A percentile compares a stretch with the other conserved stretches of the same genome.
Evolutionary conservation across 2,797 vertebrate species (phyloP).

Genomic region (Phataginus tetradactyla): DNA sequence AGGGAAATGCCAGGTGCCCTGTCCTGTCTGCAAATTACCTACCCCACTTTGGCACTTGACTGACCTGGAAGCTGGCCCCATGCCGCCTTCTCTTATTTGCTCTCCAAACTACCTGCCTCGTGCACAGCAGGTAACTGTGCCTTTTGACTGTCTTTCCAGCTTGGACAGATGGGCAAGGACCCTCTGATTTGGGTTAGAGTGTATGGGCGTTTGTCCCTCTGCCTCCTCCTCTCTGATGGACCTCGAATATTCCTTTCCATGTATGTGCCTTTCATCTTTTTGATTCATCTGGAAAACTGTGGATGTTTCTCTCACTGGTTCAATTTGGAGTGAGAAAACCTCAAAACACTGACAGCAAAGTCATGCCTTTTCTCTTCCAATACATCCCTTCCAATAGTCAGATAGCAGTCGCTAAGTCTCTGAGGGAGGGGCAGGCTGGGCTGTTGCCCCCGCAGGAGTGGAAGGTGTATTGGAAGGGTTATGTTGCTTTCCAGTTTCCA

Average conservation of each 20-base stretch:
- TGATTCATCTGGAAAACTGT: not conserved
- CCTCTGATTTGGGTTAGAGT: not conserved
- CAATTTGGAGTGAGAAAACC: not conserved
- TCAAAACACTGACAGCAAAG: not conserved
- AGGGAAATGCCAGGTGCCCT: not conserved
- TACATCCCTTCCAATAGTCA: rapidly evolving
- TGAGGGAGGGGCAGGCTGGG: not conserved
- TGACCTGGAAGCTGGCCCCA: rapidly evolving
- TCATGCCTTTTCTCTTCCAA: not conserved
- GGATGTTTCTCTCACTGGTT: not conserved
- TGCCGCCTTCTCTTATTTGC: not conserved
- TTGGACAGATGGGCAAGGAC: not conserved
- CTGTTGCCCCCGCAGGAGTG: not conserved
- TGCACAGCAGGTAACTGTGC: rapidly evolving
- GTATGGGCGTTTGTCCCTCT: not conserved
- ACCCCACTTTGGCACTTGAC: rapidly evolving
- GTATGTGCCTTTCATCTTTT: not conserved
- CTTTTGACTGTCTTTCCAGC: not conserved
- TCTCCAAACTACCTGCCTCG: not conserved
- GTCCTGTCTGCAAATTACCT: not conserved
- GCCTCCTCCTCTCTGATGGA: not conserved
- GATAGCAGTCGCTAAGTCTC: not conserved
- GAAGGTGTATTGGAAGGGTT: not conserved
- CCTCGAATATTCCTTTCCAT: not conserved
- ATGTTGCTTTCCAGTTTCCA: rapidly evolving